Evolutionary conservation across 2,888 invertebrate species (phyloP).

Genomic region (Limnephilus auricula): DNA sequence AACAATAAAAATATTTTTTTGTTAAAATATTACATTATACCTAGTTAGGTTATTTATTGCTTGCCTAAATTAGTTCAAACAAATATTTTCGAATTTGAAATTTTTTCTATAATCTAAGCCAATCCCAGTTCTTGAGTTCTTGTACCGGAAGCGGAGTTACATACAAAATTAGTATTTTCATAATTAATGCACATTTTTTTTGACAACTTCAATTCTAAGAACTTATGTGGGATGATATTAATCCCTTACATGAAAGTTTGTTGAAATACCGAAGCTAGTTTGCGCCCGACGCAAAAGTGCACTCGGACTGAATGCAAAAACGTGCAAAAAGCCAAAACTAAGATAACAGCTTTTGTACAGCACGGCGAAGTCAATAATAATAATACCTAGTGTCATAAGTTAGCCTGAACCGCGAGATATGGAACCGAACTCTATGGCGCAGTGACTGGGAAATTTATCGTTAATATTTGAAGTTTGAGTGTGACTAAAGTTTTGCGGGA

Average conservation of each 20-base stretch:
- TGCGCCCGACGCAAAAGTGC: slow-evolving; percentile 22
- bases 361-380: slow-evolving; percentile 59
- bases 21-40: no score
- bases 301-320: slow-evolving; percentile 44
- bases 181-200: no score
- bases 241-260: slow-evolving; percentile 2
- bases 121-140: no score
- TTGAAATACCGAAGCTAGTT: neutral
- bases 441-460: slow-evolving; percentile 76
- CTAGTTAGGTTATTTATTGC: no score
- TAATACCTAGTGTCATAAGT: slow-evolving; percentile 56
- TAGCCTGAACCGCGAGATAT: slow-evolving; percentile 57
- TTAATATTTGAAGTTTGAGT: slow-evolving; percentile 72
- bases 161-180: no score
- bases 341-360: slow-evolving; percentile 52
- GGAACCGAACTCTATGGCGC: slow-evolving; percentile 68
- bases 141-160: no score
- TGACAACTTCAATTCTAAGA: no score
- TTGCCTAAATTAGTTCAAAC: no score
- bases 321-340: neutral
- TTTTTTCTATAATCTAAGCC: no score
- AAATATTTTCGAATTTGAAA: no score
- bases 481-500: slow-evolving; percentile 54
- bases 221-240: neutral
- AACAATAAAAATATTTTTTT: no score